Evolutionary conservation across 2,888 invertebrate species (phyloP), one percentile per base, ranked within the genome.

Genomic region (Tiliacea citrago): DNA sequence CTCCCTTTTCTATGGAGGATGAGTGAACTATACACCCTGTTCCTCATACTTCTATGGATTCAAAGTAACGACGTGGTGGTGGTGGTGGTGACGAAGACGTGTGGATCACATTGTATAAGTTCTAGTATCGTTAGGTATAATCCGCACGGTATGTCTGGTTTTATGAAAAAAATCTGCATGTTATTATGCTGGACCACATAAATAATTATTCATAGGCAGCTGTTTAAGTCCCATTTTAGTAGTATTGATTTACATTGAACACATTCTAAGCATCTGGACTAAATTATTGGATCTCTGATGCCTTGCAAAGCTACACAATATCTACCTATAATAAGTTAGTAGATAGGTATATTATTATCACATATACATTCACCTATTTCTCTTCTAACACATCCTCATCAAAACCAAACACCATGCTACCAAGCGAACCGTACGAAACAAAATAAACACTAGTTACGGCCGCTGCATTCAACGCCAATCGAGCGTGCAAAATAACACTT

Each of bases 401-500:
- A 24, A 73, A 70, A 39, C 47, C 39, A 65, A 67, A 65, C 62
- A 73, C 35, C 51, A 49, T 45, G 63, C 68, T 49, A 49, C 16
- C 42, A 71, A 83, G 39, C 18, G 72, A 18, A 71, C 67, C 68
- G 29, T 79, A 55, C 58, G 10, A 49, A 66, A 67, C 66, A 73
- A 83, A 79, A 79, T 70, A 82, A 83, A 85, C 75, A 75, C 81
- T 73, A 75, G 75, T 74, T 77, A 85, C 85, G 73, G 70, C 18
- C 53, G n/a, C 12, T 68, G 79, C 75, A 79, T 87, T 86, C 73
- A 58, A 79, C 73, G 76, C 73, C 77, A 75, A 73, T 78, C 86
- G 74, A 73, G 72, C 81, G 77, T 77, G 71, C 75, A 72, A 70
- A 79, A 87, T 81, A 83, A 88, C 88, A 88, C 87, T 88, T 88